A percentile compares a stretch with the other conserved stretches of the same genome.
Evolutionary conservation across 92 coral and sea anemone species (phyloP).

Genomic region (Pocillopora grandis): DNA sequence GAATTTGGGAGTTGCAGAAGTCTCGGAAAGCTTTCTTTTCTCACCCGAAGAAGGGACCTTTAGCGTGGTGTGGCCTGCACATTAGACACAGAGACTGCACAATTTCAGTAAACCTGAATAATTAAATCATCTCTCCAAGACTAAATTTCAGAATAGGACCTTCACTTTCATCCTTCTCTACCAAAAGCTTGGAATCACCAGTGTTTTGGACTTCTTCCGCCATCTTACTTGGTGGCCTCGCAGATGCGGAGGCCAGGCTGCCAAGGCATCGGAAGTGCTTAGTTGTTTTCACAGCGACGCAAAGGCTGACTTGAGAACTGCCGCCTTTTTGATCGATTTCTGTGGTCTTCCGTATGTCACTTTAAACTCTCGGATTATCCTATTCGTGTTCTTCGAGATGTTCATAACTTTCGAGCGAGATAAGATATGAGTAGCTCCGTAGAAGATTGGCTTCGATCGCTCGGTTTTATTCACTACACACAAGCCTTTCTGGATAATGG

Average conservation of each 20-base stretch:
- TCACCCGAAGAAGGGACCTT: constrained; percentile 18
- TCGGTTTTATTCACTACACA: constrained; percentile 90
- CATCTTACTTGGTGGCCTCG: constrained; percentile 40
- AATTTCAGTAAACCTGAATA: constrained; percentile 36
- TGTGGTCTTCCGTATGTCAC: constrained; percentile 22
- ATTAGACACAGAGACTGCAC: constrained; percentile 50
- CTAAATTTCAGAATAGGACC: constrained; percentile 39
- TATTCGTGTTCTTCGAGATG: constrained; percentile 18
- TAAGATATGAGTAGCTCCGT: constrained; percentile 74
- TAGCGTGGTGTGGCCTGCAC: constrained; percentile 35
- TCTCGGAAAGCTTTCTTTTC: constrained; percentile 44
- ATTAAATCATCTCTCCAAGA: constrained; percentile 17
- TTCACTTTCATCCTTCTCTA: constrained; percentile 28
- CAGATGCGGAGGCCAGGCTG: constrained; percentile 20
- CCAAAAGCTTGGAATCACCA: constrained; percentile 6
- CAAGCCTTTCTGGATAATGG: constrained; percentile 98
- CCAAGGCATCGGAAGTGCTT: constrained; percentile 25
- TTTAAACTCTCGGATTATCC: constrained; percentile 1
- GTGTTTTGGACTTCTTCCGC: constrained; percentile 13
- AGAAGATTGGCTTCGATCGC: constrained; percentile 98
- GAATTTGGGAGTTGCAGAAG: constrained; percentile 1
- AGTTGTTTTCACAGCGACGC: constrained; percentile 34
- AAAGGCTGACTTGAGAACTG: constrained; percentile 9
- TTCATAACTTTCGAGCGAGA: constrained; percentile 8
- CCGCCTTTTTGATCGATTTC: constrained; percentile 31